These are phyloP conservation scores for Zoanthus gigantus DNA, from an alignment of 92 coral and sea anemone species.

Conservation along the genomic window DNA sequence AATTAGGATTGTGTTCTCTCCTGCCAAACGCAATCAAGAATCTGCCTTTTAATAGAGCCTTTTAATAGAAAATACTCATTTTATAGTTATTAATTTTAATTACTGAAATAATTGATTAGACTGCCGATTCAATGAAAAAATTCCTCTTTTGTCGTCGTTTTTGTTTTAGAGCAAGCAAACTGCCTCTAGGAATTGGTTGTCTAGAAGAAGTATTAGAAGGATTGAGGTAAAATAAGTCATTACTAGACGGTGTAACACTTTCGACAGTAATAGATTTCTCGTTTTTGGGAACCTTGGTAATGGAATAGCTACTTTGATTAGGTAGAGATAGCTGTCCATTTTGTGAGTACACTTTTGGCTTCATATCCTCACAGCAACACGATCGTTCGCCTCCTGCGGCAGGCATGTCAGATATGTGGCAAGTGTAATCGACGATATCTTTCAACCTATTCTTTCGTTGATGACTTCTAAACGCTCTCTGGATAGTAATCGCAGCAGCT, in stretches of 20 bases:
- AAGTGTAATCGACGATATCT: neutral
- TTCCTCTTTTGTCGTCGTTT: neutral
- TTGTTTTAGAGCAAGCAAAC: neutral
- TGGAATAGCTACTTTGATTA: neutral
- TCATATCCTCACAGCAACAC: neutral
- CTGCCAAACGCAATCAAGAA: too few relatives aligned
- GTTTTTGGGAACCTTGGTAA: neutral
- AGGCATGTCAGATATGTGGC: neutral
- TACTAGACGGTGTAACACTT: neutral
- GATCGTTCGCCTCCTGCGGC: neutral
- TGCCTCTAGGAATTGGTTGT: neutral
- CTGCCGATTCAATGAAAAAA: neutral
- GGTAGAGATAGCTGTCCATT: neutral
- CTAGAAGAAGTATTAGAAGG: neutral
- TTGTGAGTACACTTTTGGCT: neutral
- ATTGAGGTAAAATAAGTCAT: neutral
- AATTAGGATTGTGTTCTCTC: too few relatives aligned
- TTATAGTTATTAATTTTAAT: neutral
- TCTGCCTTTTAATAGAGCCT: neutral
- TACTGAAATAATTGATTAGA: neutral
- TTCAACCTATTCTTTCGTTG: neutral
- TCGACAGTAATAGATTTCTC: too few relatives aligned
- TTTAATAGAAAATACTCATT: neutral
- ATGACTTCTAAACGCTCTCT: slow-evolving; percentile 28
- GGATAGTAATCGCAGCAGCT: slow-evolving; percentile 16